These are phyloP conservation scores for Diadema setosum DNA, from an alignment of 35 echinoderm and acorn worm species.

Conservation along the genomic window DNA sequence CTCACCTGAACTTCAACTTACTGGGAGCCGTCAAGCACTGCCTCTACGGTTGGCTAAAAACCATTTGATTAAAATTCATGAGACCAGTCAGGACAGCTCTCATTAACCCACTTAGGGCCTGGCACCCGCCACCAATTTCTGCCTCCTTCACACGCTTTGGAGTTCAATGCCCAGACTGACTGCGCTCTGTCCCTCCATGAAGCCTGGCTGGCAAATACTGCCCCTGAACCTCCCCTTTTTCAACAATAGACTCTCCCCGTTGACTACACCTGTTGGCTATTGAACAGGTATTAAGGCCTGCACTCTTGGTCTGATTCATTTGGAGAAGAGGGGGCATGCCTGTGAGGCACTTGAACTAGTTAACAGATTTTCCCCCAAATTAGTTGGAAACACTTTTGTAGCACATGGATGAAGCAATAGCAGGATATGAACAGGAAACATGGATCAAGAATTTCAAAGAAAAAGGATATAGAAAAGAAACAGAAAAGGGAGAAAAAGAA, in stretches of 20 bases:
- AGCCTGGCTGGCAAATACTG: neutral
- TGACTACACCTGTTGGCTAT: neutral
- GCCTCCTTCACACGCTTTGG: neutral
- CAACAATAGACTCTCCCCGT: neutral
- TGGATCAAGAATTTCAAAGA: neutral
- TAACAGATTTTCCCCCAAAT: neutral
- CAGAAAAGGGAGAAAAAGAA: neutral
- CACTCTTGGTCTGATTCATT: neutral
- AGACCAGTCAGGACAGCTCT: neutral
- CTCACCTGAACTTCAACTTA: neutral
- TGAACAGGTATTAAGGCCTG: neutral
- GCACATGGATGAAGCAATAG: neutral
- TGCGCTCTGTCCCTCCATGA: neutral
- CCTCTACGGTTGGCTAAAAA: neutral
- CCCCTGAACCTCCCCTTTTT: neutral
- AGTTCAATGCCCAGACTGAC: neutral
- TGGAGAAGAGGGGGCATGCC: neutral
- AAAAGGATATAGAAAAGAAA: neutral
- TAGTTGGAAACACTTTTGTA: neutral
- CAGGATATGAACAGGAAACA: neutral
- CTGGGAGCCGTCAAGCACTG: neutral
- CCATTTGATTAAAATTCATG: constrained; percentile 13
- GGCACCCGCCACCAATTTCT: neutral
- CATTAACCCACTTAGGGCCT: constrained; percentile 2
- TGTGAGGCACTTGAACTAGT: constrained; percentile 27